Evolutionary conservation across 2,797 vertebrate species (phyloP).

Genomic region (Falco peregrinus): DNA sequence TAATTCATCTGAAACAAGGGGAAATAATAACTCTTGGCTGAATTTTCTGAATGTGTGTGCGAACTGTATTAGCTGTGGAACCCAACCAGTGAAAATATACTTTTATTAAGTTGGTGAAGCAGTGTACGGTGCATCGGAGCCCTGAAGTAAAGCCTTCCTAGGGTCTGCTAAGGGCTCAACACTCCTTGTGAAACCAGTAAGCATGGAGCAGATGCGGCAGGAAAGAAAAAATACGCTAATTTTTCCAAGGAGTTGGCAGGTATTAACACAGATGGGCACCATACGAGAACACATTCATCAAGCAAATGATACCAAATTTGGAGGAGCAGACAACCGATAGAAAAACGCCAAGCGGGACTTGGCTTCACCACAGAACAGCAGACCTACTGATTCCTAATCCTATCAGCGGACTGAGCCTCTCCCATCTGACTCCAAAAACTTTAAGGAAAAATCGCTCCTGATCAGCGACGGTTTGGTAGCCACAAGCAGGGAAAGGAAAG

Average conservation of each 20-base stretch:
- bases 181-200: neutral
- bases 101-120: neutral
- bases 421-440: neutral
- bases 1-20: neutral
- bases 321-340: neutral
- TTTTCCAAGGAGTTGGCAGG: constrained; percentile 6
- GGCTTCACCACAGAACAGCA: neutral
- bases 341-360: neutral
- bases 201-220: neutral
- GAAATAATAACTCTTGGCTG: neutral
- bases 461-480: neutral
- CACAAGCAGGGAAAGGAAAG: neutral
- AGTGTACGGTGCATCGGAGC: neutral
- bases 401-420: neutral
- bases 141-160: neutral
- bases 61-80: neutral
- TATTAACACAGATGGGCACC: constrained; percentile 34
- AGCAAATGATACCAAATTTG: neutral
- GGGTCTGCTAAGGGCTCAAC: neutral
- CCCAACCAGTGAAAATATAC: neutral
- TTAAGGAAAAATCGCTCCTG: neutral
- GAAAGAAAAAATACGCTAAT: neutral
- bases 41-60: neutral
- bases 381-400: neutral
- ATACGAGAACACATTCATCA: constrained; percentile 6